Evolutionary conservation across 2,797 vertebrate genomes (phyloP).

Genomic region (Dryobates pubescens): DNA sequence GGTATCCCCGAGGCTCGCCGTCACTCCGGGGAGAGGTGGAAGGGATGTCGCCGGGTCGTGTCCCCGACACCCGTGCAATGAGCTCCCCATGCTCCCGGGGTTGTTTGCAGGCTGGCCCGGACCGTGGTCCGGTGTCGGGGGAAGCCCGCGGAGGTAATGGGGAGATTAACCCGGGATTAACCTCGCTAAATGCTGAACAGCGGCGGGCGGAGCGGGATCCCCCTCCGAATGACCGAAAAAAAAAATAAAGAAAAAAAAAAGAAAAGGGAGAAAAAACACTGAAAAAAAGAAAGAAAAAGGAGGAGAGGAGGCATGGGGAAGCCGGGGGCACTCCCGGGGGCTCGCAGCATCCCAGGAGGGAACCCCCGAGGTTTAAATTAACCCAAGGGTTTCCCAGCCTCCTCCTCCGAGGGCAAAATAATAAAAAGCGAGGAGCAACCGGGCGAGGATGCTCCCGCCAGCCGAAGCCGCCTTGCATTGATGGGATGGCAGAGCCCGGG

Average conservation of each 20-base stretch:
- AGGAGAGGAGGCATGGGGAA: not conserved
- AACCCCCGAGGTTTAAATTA: not conserved
- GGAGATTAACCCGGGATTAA: constrained; percentile 69
- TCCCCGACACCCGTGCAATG: not conserved
- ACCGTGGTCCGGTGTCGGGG: not conserved
- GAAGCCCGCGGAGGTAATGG: constrained; percentile 54
- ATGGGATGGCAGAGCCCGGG: not conserved
- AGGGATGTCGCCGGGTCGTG: not conserved
- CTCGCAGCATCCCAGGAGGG: not conserved
- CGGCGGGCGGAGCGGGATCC: constrained; percentile 25
- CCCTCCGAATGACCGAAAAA: not conserved
- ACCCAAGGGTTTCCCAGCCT: not conserved
- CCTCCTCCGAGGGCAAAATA: not conserved
- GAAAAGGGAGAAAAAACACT: no score
- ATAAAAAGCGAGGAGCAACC: not conserved
- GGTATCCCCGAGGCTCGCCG: not conserved
- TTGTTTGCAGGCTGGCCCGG: not conserved
- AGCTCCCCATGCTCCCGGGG: not conserved
- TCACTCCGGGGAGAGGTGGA: not conserved
- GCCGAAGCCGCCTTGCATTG: not conserved
- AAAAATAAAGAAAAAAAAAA: accelerated
- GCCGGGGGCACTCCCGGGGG: not conserved
- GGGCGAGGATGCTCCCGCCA: not conserved
- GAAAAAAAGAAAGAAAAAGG: no score
- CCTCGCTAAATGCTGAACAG: constrained; percentile 33